A percentile compares a stretch with the other conserved stretches of the same genome.
phyloP scores from a whole-genome alignment of 2,888 invertebrate genomes.

The Microplitis deprimator region DNA sequence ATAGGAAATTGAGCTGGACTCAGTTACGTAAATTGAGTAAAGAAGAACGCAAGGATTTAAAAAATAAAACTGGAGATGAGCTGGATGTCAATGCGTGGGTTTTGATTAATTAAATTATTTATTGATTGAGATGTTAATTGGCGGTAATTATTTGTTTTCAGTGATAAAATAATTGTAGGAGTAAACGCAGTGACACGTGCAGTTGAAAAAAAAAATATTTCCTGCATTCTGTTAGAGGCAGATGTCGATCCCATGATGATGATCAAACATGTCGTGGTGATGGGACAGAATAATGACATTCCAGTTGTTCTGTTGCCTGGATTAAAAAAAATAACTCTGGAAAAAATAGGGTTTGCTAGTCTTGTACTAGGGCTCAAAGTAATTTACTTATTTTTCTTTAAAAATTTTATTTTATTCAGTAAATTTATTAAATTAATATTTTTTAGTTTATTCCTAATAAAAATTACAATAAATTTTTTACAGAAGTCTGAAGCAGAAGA shows the following conservation, averaged over 20 bases:
- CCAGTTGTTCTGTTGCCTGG: conserved; percentile 62
- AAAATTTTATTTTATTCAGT: background rate
- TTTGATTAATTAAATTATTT: conserved; percentile 1
- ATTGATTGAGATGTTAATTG: conserved; percentile 7
- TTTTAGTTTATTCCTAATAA: conserved; percentile 23
- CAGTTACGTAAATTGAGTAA: conserved; percentile 56
- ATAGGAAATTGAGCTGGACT: conserved; percentile 55
- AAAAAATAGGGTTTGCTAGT: conserved; percentile 59
- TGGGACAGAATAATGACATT: conserved; percentile 61
- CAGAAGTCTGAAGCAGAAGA: conserved; percentile 51
- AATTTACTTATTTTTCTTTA: conserved; percentile 24
- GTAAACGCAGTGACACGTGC: conserved; percentile 64
- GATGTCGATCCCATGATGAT: conserved; percentile 60
- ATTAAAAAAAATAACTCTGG: conserved; percentile 58
- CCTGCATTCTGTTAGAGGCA: conserved; percentile 62
- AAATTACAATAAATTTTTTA: conserved; percentile 21
- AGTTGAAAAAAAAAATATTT: conserved; percentile 61
- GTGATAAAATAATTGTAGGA: conserved; percentile 59
- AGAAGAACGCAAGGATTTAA: conserved; percentile 56
- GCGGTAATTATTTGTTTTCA: conserved; percentile 43
- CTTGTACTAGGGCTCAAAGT: conserved; percentile 64
- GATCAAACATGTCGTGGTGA: conserved; percentile 63
- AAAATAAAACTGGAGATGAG: conserved; percentile 45
- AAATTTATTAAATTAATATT: conserved; percentile 13
- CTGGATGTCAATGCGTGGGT: background rate